Evolutionary conservation across 2,888 invertebrate species (phyloP).

Genomic region (Tupiocoris notatus): DNA sequence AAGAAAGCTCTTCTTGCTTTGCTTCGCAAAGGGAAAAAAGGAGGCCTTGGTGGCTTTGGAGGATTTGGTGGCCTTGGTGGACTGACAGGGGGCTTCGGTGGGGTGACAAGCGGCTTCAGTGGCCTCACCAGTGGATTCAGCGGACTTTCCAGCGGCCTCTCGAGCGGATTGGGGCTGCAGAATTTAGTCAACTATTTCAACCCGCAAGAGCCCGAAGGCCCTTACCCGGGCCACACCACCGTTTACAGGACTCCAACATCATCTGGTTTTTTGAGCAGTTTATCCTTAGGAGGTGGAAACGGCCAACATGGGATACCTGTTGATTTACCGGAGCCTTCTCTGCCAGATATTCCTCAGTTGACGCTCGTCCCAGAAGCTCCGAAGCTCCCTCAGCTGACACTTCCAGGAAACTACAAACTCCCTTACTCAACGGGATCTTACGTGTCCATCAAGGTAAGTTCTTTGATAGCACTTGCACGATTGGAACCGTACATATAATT

Average conservation of each 20-base stretch:
- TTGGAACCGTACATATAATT: too few species aligned
- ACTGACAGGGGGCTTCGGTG: background rate
- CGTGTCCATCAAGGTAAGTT: slow-evolving; percentile 42
- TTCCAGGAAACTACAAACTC: slow-evolving; percentile 42
- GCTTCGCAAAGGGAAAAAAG: slow-evolving; percentile 12
- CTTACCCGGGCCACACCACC: slow-evolving; percentile 35
- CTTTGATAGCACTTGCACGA: too few species aligned
- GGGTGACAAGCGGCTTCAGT: background rate
- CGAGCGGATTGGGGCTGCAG: slow-evolving; percentile 1
- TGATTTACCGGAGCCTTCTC: slow-evolving; percentile 41
- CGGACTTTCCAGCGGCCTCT: background rate
- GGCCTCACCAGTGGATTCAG: background rate
- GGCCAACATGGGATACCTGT: slow-evolving; percentile 8
- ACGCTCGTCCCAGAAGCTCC: slow-evolving; percentile 42
- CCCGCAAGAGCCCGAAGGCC: background rate
- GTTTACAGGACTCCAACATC: slow-evolving; percentile 25
- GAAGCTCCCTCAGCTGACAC: slow-evolving; percentile 44
- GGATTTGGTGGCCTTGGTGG: slow-evolving; percentile 5
- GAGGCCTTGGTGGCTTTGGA: background rate
- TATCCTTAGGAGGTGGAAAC: slow-evolving; percentile 12
- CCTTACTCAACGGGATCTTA: slow-evolving; percentile 44
- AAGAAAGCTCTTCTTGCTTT: slow-evolving; percentile 17
- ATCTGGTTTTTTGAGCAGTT: slow-evolving; percentile 37
- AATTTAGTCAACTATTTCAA: slow-evolving; percentile 5
- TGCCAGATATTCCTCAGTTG: slow-evolving; percentile 45